A percentile compares a stretch with the other conserved stretches of the same genome.
Conservation (phyloP, 1,140 invertebrate species). For the Thalassaphorura encarpata region DNA sequence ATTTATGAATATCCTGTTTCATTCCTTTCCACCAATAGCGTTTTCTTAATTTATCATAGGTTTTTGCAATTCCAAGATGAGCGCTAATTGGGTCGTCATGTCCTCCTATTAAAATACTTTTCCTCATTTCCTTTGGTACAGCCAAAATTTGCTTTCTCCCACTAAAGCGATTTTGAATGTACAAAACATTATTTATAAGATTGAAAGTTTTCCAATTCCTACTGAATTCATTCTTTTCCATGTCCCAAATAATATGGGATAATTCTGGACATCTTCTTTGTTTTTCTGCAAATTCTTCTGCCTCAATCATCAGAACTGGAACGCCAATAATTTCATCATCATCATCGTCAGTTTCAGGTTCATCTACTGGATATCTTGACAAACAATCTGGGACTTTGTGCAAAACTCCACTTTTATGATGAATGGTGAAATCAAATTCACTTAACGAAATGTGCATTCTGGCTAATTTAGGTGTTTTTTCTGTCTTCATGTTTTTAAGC, state of each 20-base stretch:
- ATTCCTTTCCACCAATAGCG: constrained; percentile 6
- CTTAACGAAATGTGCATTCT: background rate
- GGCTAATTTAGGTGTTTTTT: constrained; percentile 1
- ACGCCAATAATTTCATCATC: background rate
- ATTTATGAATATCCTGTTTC: background rate
- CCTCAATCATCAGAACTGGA: background rate
- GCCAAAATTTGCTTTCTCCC: background rate
- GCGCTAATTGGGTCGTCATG: background rate
- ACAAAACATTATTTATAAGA: background rate
- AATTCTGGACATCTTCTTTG: background rate
- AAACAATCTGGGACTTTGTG: background rate
- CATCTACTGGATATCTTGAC: background rate
- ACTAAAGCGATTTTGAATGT: background rate
- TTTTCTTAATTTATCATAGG: background rate
- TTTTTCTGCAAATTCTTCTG: background rate
- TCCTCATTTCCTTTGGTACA: background rate
- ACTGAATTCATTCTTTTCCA: background rate
- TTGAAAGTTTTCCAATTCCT: background rate
- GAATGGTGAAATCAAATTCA: background rate
- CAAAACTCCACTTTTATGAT: background rate
- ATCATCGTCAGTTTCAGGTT: background rate
- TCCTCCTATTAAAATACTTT: background rate
- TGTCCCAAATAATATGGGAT: no score
- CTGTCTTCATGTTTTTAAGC: background rate
- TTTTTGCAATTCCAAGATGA: background rate